Base-by-base conservation (phyloP, 2,888 invertebrate genomes). In the Spialia ferax region DNA sequence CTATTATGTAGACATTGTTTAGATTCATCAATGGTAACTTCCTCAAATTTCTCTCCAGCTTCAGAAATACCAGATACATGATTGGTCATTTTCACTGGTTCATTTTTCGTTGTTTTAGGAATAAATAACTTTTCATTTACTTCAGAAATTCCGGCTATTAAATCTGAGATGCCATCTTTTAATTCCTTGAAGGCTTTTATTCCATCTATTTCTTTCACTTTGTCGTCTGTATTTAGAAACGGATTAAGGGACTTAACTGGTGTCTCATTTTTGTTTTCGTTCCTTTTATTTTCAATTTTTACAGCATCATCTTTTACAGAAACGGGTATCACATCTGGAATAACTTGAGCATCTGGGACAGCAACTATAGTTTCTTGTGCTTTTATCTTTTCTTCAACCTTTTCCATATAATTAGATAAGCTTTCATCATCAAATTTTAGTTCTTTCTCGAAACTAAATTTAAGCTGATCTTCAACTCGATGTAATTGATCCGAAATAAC, bases 101-200 rank as follows among this genome's bases (percentile, higher is more conserved):
- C 77, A 42, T 74, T 77, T 69, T 81, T 85, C 38, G 77, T 64
- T 63, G 73, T 63, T 76, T 87, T 91, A 61, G 86, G 79, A 68
- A 87, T 77, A 74, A 90, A 93, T 55, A 94, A 73, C 76, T 93
- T 94, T 70, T 93, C 92, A 69, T 92, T 93, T 0, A 94, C 94
- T 77, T 93, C 90, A 32, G 93, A 86, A 77, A 94, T 94, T 45
- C 94, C 94, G 71, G 94, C 93, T 67, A 94, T 89, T 71, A 94
- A 83, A 77, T 94, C 93, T 32, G 93, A 92, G 73, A 94, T 94
- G 4, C 94, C 94, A 67, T 93, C 91, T 81, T 94, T 93, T 18
- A 94, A 78, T 80, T 94, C 94, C 79, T 90, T 91, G 26, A 94
- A 94, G 42, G 93, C 93, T 72, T 91, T 91, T 23, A 92, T 91